phyloP scores from a whole-genome alignment of 2,113 vertebrate genomes.

The Equus quagga region DNA sequence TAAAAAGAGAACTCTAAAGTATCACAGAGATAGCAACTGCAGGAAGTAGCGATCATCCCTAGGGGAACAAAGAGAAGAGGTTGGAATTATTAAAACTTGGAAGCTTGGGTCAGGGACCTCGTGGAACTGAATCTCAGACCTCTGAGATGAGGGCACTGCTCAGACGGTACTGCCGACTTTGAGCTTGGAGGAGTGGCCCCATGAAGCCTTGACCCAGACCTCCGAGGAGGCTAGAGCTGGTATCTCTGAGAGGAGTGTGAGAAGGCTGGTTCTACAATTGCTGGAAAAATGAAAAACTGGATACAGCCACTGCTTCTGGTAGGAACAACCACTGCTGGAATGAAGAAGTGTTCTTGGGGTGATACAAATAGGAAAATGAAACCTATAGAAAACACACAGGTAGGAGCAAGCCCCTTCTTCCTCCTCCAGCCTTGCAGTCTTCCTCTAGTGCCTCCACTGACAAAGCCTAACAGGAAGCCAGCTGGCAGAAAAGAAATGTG shows the following conservation, averaged over 20 bases:
- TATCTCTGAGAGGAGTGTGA: neutral
- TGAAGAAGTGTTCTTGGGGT: neutral
- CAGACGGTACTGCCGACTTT: neutral
- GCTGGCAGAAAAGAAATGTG: neutral
- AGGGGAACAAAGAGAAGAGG: neutral
- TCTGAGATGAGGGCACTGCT: neutral
- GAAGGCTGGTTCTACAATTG: neutral
- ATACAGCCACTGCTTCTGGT: neutral
- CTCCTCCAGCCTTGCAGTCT: neutral
- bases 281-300: constrained; percentile 5
- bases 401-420: neutral
- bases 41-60: neutral
- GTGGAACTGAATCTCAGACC: neutral
- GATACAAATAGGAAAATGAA: neutral
- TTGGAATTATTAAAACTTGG: neutral
- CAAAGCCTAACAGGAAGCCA: neutral
- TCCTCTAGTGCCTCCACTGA: neutral
- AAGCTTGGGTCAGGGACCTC: neutral
- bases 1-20: neutral
- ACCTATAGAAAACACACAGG: neutral
- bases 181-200: neutral
- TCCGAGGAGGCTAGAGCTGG: neutral
- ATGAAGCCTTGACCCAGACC: neutral
- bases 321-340: neutral
- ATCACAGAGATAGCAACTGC: neutral